Conservation (phyloP, 2,888 invertebrate species). For the Ophion ellenae region DNA sequence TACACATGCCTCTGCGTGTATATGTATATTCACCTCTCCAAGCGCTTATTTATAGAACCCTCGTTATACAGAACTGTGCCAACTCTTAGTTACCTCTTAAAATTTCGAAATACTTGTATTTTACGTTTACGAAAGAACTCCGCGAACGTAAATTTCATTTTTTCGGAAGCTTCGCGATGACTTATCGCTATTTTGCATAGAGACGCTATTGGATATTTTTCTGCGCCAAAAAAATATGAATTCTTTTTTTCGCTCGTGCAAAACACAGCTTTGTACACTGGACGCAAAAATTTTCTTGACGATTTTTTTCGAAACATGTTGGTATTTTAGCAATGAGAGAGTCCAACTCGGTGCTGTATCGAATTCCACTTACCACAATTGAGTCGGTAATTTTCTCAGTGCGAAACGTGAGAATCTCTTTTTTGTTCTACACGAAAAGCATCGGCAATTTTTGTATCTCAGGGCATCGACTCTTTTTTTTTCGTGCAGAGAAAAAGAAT, state of each 20-base stretch:
- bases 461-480: constrained; percentile 18
- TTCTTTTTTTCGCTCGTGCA: not conserved
- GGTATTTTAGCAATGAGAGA: not conserved
- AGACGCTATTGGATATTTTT: not conserved
- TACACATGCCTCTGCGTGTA: not conserved
- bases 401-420: no score
- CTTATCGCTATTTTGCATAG: not conserved
- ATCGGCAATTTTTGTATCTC: constrained; percentile 27
- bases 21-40: constrained; percentile 27
- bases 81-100: constrained; percentile 66
- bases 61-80: constrained; percentile 67
- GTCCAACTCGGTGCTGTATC: not conserved
- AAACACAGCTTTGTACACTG: no score
- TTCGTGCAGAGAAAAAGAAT: not conserved
- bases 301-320: not conserved
- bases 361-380: constrained; percentile 18
- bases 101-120: constrained; percentile 61
- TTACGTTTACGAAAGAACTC: constrained; percentile 53
- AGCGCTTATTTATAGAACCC: constrained; percentile 74
- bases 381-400: constrained; percentile 7
- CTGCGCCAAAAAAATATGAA: not conserved
- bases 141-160: constrained; percentile 2
- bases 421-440: constrained; percentile 1
- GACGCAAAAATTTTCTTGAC: not conserved
- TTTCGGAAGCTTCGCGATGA: not conserved